Evolutionary conservation across 2,888 invertebrate species (phyloP).

Genomic region (Lochmaea crataegi): DNA sequence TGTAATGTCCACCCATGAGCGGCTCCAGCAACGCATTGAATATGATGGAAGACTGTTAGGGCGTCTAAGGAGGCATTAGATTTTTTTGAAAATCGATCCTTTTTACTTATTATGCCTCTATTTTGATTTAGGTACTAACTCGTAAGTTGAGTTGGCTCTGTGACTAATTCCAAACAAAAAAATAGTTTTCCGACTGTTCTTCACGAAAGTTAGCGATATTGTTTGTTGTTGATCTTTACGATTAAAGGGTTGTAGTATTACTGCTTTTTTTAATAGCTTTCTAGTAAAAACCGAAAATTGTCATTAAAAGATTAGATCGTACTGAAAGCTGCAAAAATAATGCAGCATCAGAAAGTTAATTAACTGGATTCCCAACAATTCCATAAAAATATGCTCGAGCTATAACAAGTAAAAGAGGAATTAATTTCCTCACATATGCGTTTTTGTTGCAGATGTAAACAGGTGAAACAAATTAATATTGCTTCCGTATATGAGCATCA

Average conservation of each 20-base stretch:
- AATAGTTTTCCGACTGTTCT: slow-evolving; percentile 19
- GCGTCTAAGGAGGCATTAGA: no score
- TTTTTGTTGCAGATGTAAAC: background rate
- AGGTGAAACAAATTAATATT: no score
- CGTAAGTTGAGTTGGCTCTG: slow-evolving; percentile 1
- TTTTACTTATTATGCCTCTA: no score
- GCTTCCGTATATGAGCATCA: no score
- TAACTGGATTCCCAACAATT: background rate
- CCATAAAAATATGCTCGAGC: background rate
- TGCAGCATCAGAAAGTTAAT: background rate
- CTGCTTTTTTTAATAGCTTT: no score
- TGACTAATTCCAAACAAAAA: slow-evolving; percentile 13
- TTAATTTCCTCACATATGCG: background rate
- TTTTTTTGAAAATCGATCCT: no score
- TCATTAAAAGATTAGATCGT: slow-evolving; percentile 11
- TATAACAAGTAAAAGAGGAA: background rate
- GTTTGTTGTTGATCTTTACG: slow-evolving; percentile 26
- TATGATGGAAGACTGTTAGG: no score
- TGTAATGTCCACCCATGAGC: no score
- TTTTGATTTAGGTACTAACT: no score
- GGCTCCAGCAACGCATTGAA: no score
- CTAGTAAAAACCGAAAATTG: background rate
- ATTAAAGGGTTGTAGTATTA: background rate
- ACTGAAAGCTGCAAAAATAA: background rate
- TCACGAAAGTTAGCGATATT: slow-evolving; percentile 22